Evolutionary conservation across 2,888 invertebrate species (phyloP), one percentile per base, ranked within the genome.

Genomic region (Cheilosia pagana): DNA sequence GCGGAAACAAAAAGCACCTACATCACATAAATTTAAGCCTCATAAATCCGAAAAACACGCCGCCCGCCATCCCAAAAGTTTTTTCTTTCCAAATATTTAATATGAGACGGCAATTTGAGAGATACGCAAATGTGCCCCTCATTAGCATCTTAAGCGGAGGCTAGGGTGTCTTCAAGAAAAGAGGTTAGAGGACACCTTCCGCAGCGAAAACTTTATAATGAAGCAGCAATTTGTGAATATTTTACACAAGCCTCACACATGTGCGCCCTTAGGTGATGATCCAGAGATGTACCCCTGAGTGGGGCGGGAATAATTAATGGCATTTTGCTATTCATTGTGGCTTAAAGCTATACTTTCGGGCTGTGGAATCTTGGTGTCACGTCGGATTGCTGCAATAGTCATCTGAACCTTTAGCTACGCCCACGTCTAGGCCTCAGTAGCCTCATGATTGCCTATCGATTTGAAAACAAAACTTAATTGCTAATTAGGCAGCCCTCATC

Each of bases 181-280:
- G 35, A 35, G 12, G 35, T 35, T 4, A 35, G 21, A 50, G 12
- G 19, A 31, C 28, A 60, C 21, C 60, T 43, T 19, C 19, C 19
- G 39, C 14, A 39, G 25, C 2, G 43, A 8, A 41, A 62, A 62
- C 62, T 62, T 62, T 59, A 45, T 62, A 62, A 62, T 45, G 72
- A 72, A 72, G 43, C 72, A 63, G 16, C 72, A 72, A 62, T 62
- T 72, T 72, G 62, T 62, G 50, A 43, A 52, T 71, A 59, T 60
- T 21, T 71, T 28, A 50, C 60, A 10, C 6, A 60, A 60, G 21
- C 60, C 50, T 16, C 52, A 52, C 52, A 60, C n/a, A n/a, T n/a
- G n/a, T 60, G 60, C 57, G 57, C 48, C 45, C 28, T 31, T 12
- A 35, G 35, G 35, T 12, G 35, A 12, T 35, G 10, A 35, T 35